phyloP scores from a whole-genome alignment of 2,888 invertebrate species.

The Brachynemurus nebulosus region DNA sequence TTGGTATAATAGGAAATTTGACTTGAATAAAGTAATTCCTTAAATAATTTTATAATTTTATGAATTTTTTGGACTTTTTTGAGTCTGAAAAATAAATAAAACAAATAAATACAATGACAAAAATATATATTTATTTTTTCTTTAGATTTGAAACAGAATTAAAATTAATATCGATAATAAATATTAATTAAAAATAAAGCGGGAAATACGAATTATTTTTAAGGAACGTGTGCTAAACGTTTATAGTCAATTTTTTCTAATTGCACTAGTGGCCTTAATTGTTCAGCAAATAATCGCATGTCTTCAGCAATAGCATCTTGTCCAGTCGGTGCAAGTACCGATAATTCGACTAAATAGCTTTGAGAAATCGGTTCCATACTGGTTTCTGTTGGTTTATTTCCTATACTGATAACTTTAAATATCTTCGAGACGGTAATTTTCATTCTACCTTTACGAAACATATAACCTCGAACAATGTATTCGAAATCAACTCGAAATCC shows the following conservation, averaged over 20 bases:
- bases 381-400: conserved; percentile 53
- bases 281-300: conserved; percentile 89
- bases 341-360: conserved; percentile 87
- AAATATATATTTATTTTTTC: background rate
- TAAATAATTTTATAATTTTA: too few species aligned
- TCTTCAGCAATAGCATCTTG: conserved; percentile 94
- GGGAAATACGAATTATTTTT: too few species aligned
- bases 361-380: conserved; percentile 74
- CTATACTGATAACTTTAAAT: conserved; percentile 67
- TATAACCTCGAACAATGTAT: conserved; percentile 81
- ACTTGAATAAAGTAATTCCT: too few species aligned
- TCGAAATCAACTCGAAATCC: conserved; percentile 89
- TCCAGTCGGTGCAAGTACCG: conserved; percentile 76
- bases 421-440: conserved; percentile 93
- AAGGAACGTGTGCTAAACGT: conserved; percentile 35
- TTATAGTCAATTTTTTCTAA: conserved; percentile 89
- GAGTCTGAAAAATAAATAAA: too few species aligned
- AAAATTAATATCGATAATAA: background rate
- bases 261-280: conserved; percentile 79
- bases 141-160: background rate
- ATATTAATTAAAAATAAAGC: too few species aligned
- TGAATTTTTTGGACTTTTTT: too few species aligned
- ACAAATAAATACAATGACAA: background rate
- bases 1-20: too few species aligned
- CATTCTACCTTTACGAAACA: conserved; percentile 94